phyloP scores from a whole-genome alignment of 2,113 vertebrate species.

The Entelurus aequoreus region DNA sequence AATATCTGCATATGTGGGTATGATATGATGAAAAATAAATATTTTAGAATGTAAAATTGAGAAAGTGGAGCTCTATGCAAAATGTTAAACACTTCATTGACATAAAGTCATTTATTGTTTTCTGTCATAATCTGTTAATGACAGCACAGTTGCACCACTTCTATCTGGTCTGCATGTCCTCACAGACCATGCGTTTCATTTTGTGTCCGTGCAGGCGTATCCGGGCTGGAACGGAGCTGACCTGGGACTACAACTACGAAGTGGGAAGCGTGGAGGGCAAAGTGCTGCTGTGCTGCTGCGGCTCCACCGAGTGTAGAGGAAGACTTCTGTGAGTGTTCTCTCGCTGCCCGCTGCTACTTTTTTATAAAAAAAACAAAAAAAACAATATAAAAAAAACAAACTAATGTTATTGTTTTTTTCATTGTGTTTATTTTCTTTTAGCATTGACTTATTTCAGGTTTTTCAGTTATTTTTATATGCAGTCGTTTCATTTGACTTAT shows the following conservation, averaged over 20 bases:
- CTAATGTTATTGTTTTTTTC: neutral
- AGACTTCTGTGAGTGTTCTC: conserved; percentile 74
- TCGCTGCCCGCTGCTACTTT: conserved; percentile 1
- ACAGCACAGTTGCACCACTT: too few relatives aligned
- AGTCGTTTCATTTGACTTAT: neutral
- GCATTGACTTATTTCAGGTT: conserved; percentile 22
- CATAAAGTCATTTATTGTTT: too few relatives aligned
- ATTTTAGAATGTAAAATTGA: too few relatives aligned
- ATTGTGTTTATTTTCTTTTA: conserved; percentile 19
- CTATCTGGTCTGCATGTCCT: too few relatives aligned
- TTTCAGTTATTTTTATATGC: conserved; percentile 36
- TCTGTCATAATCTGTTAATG: too few relatives aligned
- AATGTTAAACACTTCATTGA: too few relatives aligned
- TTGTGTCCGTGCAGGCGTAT: conserved; percentile 77
- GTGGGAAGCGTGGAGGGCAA: conserved; percentile 97
- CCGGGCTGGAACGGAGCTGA: conserved; percentile 90
- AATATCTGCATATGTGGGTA: too few relatives aligned
- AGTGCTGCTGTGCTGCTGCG: conserved; percentile 95
- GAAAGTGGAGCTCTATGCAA: too few relatives aligned
- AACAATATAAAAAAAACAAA: neutral
- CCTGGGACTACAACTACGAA: conserved; percentile 98
- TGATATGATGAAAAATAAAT: too few relatives aligned
- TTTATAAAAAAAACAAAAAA: conserved; percentile 3
- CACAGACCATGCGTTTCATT: neutral
- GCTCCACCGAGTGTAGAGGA: conserved; percentile 91